Evolutionary conservation across 2,797 vertebrate genomes (phyloP).

Genomic region (Pyrocephalus nanus): DNA sequence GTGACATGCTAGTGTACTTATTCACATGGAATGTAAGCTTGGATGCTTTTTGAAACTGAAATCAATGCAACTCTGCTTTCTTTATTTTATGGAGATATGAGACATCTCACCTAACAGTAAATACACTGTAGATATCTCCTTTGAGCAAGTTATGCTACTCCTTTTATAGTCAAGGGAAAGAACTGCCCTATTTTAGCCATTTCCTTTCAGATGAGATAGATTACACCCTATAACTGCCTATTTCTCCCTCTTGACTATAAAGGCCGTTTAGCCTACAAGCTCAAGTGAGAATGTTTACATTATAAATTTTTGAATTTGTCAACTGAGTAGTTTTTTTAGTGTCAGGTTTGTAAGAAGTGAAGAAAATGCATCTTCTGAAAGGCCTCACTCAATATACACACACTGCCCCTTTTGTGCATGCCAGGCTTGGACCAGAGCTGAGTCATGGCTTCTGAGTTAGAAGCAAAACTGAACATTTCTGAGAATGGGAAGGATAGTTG

Average conservation of each 20-base stretch:
- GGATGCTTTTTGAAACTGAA: background rate
- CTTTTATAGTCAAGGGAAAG: background rate
- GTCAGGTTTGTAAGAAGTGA: background rate
- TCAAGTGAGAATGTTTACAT: background rate
- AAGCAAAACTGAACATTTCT: background rate
- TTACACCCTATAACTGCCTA: background rate
- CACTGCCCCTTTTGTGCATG: background rate
- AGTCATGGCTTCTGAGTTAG: background rate
- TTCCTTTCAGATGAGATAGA: background rate
- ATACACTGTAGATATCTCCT: background rate
- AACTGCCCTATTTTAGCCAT: background rate
- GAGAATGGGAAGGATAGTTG: background rate
- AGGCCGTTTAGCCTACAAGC: background rate
- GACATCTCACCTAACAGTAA: background rate
- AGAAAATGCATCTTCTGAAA: background rate
- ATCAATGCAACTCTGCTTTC: background rate
- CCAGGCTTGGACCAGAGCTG: background rate
- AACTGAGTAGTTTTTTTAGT: background rate
- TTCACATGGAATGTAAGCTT: background rate
- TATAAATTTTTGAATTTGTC: background rate
- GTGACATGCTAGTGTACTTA: background rate
- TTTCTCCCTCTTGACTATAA: background rate
- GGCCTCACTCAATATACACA: background rate
- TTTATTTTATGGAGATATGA: background rate
- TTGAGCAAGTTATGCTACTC: background rate